phyloP scores from a whole-genome alignment of 1,140 invertebrate species.

The Zophobas morio region DNA sequence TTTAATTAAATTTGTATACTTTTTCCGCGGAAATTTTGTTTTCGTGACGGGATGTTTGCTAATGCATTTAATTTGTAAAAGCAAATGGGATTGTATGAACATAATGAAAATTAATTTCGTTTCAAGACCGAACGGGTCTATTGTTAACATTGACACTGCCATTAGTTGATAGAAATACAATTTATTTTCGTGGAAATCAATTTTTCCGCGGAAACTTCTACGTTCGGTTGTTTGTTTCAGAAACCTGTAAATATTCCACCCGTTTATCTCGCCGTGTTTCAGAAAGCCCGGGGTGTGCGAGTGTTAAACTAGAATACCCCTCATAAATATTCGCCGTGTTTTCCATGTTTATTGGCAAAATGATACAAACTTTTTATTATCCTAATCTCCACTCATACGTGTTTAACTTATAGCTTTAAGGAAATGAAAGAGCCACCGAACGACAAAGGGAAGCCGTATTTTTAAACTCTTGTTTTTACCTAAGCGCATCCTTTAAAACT shows the following conservation, averaged over 20 bases:
- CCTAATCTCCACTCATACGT: slow-evolving; percentile 37
- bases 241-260: neutral
- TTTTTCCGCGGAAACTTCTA: no score
- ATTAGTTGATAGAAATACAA: no score
- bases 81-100: no score
- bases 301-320: slow-evolving; percentile 25
- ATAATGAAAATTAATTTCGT: no score
- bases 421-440: slow-evolving; percentile 28
- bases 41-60: no score
- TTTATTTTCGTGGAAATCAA: no score
- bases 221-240: neutral
- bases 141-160: no score
- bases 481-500: neutral
- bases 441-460: slow-evolving; percentile 11
- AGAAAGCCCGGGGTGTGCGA: slow-evolving; percentile 16
- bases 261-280: slow-evolving; percentile 20
- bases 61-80: no score
- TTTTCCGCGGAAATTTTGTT: no score
- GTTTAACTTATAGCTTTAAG: slow-evolving; percentile 30
- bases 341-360: slow-evolving; percentile 37
- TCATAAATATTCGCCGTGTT: slow-evolving; percentile 38
- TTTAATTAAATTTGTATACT: no score
- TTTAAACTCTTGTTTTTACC: slow-evolving; percentile 28
- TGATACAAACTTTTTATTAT: slow-evolving; percentile 37
- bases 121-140: no score